Evolutionary conservation across 2,113 vertebrate genomes (phyloP).

Genomic region (Talpa occidentalis): DNA sequence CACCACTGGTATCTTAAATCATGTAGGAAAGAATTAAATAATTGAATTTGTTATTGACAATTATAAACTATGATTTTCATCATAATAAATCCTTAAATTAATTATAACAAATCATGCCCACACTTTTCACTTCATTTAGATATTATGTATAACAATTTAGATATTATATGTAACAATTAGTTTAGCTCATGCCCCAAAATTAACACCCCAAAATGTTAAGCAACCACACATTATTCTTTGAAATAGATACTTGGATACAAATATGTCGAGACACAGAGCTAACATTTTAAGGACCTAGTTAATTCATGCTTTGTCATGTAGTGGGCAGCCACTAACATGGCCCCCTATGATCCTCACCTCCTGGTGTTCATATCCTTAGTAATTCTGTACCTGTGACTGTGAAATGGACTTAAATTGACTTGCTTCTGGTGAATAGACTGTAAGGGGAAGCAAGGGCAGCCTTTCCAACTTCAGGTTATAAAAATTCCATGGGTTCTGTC

Average conservation of each 20-base stretch:
- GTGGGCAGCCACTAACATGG: neutral
- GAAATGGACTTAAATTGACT: neutral
- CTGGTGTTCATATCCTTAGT: neutral
- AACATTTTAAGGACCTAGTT: neutral
- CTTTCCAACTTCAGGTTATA: neutral
- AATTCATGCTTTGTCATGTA: neutral
- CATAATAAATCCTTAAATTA: neutral
- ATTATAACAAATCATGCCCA: neutral
- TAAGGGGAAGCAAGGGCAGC: neutral
- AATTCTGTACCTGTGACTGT: neutral
- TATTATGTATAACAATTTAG: no score
- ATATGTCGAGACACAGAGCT: neutral
- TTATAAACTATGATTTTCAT: neutral
- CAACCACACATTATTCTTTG: neutral
- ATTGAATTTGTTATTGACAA: neutral
- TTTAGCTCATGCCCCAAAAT: neutral
- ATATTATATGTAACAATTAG: no score
- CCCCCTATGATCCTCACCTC: neutral
- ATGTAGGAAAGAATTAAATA: neutral
- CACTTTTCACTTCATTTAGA: neutral
- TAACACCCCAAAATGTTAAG: neutral
- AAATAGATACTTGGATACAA: neutral
- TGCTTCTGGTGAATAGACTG: neutral
- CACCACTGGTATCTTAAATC: neutral
- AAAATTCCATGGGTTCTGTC: neutral